A percentile compares a stretch with the other conserved stretches of the same genome.
These are phyloP conservation scores for Caenorhabditis sp. DNA, from an alignment of 2,888 invertebrate genomes.

Conservation along the genomic window DNA sequence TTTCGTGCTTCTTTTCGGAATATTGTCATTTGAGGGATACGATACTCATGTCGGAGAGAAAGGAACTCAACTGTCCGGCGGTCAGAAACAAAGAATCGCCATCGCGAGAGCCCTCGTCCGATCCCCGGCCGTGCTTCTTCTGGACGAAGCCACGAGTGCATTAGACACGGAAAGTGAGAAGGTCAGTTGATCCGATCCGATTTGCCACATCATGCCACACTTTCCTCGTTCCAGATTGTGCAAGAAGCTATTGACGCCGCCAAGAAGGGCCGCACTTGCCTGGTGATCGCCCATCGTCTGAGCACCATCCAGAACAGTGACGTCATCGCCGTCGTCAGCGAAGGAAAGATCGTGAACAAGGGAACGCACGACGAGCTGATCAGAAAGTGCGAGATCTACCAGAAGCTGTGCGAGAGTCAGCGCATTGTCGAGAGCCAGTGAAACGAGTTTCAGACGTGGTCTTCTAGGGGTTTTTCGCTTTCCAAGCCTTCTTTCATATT, in stretches of 20 bases:
- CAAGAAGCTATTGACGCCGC: conserved; percentile 90
- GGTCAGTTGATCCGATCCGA: too few species aligned
- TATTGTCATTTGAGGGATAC: conserved; percentile 66
- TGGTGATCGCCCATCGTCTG: conserved; percentile 77
- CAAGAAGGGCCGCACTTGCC: conserved; percentile 81
- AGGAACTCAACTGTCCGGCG: conserved; percentile 80
- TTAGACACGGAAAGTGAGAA: conserved; percentile 70
- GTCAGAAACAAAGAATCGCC: conserved; percentile 80
- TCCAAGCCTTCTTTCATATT: too few species aligned
- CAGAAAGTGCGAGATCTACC: conserved; percentile 66
- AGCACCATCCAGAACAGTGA: conserved; percentile 77
- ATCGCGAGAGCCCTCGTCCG: conserved; percentile 73
- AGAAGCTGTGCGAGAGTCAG: conserved; percentile 73
- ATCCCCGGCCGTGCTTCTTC: conserved; percentile 64
- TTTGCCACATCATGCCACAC: too few species aligned
- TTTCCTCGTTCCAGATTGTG: conserved; percentile 82
- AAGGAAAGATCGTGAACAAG: conserved; percentile 64
- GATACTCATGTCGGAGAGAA: conserved; percentile 80
- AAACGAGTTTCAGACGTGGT: too few species aligned
- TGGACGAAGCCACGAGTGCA: conserved; percentile 72
- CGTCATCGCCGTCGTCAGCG: conserved; percentile 65
- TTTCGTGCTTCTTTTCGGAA: background rate
- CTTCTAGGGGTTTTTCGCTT: too few species aligned
- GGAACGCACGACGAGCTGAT: conserved; percentile 73
- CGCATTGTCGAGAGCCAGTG: conserved; percentile 67